Conservation (phyloP, 2,113 vertebrate genomes). For the Sprattus sprattus region DNA sequence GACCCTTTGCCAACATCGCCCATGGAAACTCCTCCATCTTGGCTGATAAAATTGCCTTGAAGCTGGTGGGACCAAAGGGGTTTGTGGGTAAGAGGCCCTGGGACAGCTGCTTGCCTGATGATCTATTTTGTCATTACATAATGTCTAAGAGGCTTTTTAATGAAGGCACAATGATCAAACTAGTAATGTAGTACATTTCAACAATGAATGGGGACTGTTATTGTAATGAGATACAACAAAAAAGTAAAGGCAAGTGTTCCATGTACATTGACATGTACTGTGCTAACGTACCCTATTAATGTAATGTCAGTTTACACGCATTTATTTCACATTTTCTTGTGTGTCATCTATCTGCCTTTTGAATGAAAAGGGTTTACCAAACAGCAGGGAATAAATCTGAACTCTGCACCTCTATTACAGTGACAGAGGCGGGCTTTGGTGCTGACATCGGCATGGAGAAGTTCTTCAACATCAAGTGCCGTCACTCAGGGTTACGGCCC, state of each 20-base stretch:
- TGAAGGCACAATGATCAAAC: no score
- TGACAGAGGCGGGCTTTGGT: conserved; percentile 97
- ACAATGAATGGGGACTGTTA: no score
- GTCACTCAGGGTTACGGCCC: conserved; percentile 87
- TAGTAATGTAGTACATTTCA: no score
- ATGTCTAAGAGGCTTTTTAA: not conserved
- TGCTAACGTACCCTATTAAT: no score
- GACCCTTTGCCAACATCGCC: conserved; percentile 97
- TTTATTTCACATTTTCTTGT: no score
- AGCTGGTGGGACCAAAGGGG: conserved; percentile 90
- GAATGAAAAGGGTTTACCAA: not conserved
- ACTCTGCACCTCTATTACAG: conserved; percentile 61
- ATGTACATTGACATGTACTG: no score
- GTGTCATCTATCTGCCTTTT: no score
- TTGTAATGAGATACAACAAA: no score
- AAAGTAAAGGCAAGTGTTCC: no score
- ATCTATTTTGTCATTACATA: not conserved
- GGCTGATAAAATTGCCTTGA: conserved; percentile 94
- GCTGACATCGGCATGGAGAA: conserved; percentile 99
- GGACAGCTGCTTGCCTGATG: not conserved
- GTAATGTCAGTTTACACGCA: no score
- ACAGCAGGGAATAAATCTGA: not conserved
- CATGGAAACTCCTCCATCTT: conserved; percentile 98
- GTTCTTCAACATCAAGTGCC: conserved; percentile 98
- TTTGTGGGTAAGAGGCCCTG: conserved; percentile 83